Evolutionary conservation across 1,140 invertebrate species (phyloP).

Genomic region (Bombus cullumanus): DNA sequence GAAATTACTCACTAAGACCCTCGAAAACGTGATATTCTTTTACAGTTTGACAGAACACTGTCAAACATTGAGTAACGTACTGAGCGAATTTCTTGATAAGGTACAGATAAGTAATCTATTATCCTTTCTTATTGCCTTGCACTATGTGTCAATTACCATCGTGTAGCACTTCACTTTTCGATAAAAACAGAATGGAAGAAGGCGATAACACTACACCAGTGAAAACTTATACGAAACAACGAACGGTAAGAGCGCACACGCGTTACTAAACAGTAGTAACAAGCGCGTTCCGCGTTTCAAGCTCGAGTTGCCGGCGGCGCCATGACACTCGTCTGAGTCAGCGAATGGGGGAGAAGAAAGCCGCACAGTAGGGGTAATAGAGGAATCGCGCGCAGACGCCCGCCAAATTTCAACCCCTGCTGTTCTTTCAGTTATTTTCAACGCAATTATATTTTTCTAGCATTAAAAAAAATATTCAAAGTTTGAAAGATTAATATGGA

Average conservation of each 20-base stretch:
- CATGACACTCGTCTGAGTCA: slow-evolving; percentile 27
- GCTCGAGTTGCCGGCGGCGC: slow-evolving; percentile 33
- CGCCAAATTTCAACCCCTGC: slow-evolving; percentile 2
- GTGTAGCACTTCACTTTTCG: neutral
- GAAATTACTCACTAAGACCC: neutral
- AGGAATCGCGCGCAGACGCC: neutral
- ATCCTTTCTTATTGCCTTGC: neutral
- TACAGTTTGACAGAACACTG: neutral
- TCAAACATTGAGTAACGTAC: neutral
- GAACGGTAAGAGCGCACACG: slow-evolving; percentile 22
- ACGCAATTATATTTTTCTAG: too few relatives aligned
- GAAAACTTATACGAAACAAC: neutral
- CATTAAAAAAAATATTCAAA: too few relatives aligned
- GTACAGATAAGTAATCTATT: neutral
- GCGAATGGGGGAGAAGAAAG: slow-evolving; percentile 17
- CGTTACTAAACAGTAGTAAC: slow-evolving; percentile 37
- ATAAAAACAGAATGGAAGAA: neutral
- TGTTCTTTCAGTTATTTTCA: too few relatives aligned
- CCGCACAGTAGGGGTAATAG: neutral
- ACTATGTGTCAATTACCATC: slow-evolving; percentile 2
- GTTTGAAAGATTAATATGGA: too few relatives aligned
- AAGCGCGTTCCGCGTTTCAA: slow-evolving; percentile 31
- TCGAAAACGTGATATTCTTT: neutral
- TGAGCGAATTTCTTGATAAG: neutral
- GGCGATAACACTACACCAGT: neutral